Evolutionary conservation across 2,797 vertebrate species (phyloP).

Genomic region (Cyclopterus lumpus): DNA sequence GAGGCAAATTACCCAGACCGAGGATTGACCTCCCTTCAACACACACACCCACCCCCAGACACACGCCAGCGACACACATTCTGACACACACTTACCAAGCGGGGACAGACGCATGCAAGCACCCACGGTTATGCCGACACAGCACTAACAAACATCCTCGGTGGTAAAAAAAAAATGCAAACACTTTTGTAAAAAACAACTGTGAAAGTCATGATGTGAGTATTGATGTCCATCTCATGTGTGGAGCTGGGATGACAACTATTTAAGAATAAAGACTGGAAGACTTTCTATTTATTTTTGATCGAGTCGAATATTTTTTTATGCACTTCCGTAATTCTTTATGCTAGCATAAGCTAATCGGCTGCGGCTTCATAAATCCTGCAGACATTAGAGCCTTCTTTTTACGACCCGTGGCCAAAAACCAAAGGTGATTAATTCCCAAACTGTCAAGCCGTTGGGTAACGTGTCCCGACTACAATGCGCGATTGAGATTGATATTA

Average conservation of each 20-base stretch:
- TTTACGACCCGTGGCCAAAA: background rate
- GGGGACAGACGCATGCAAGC: slow-evolving; percentile 35
- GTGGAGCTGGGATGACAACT: background rate
- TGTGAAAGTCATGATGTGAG: background rate
- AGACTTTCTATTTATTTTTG: background rate
- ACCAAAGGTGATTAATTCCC: background rate
- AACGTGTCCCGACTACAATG: background rate
- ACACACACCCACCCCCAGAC: slow-evolving; percentile 65
- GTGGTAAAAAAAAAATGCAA: too few species aligned
- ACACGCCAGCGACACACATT: slow-evolving; percentile 65
- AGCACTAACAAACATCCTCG: slow-evolving; percentile 1
- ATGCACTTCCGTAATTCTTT: background rate
- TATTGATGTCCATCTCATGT: background rate
- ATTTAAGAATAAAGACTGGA: background rate
- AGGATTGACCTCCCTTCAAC: slow-evolving; percentile 80
- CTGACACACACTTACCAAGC: slow-evolving; percentile 51
- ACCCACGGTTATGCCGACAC: slow-evolving; percentile 16
- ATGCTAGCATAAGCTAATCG: background rate
- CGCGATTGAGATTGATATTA: too few species aligned
- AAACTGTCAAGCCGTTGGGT: background rate
- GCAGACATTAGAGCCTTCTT: background rate
- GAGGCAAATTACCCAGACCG: slow-evolving; percentile 83
- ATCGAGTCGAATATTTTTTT: background rate
- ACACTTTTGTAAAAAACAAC: background rate
- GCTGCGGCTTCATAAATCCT: background rate